Conservation (phyloP, 1,140 invertebrate species). For the Samia ricini region DNA sequence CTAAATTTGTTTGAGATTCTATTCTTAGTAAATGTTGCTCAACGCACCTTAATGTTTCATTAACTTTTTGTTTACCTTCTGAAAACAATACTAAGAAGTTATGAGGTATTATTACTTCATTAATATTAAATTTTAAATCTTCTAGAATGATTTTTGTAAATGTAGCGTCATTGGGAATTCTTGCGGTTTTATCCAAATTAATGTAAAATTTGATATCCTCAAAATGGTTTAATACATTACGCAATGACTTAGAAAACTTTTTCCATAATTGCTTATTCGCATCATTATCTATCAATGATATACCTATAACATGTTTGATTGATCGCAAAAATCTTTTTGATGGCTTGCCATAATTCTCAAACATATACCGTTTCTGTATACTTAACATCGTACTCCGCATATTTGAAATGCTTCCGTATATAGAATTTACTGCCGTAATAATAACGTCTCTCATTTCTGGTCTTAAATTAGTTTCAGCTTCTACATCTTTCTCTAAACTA, state of each 20-base stretch:
- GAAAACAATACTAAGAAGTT: slow-evolving; percentile 13
- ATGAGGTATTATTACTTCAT: slow-evolving; percentile 24
- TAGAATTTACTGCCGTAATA: slow-evolving; percentile 52
- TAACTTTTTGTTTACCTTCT: slow-evolving; percentile 18
- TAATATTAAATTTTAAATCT: slow-evolving; percentile 43
- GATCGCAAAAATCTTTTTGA: slow-evolving; percentile 46
- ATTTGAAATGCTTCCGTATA: slow-evolving; percentile 62
- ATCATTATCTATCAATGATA: slow-evolving; percentile 31
- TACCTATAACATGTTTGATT: slow-evolving; percentile 42
- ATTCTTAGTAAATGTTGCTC: slow-evolving; percentile 34
- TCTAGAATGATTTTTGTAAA: slow-evolving; percentile 61
- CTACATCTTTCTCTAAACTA: slow-evolving; percentile 52
- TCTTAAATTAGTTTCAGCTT: slow-evolving; percentile 26
- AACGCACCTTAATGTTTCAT: slow-evolving; percentile 27
- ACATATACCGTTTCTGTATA: slow-evolving; percentile 64
- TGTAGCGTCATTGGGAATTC: slow-evolving; percentile 57
- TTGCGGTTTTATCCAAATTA: slow-evolving; percentile 69
- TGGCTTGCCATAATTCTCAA: slow-evolving; percentile 62
- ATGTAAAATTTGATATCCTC: slow-evolving; percentile 73
- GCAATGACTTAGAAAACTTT: slow-evolving; percentile 44
- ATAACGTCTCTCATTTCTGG: slow-evolving; percentile 41
- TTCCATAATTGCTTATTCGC: slow-evolving; percentile 36
- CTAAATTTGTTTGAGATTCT: slow-evolving; percentile 41
- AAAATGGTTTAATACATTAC: slow-evolving; percentile 65
- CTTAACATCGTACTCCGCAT: slow-evolving; percentile 65